Evolutionary conservation across 2,797 vertebrate species (phyloP), one percentile per base, ranked within the genome.

Genomic region (Chelon labrosus): DNA sequence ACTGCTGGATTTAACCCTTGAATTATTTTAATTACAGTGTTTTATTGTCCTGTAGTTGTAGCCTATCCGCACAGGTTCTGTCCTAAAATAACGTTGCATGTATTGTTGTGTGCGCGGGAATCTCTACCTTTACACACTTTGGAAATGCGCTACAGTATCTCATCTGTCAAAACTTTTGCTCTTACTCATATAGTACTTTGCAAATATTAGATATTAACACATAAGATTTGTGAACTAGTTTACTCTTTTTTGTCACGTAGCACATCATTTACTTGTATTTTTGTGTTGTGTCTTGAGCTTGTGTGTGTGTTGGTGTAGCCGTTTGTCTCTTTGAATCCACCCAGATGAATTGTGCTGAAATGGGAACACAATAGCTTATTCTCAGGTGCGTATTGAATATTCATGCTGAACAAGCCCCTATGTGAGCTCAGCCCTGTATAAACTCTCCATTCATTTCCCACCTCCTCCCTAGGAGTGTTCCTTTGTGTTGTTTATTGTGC

Each of bases 341-440:
- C 73, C 59, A 46, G 25, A 22, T 46, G 47, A 75, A 79, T 75
- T 73, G 60, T 22, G 46, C 57, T 70, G 22, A 35, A 83, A 76
- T 49, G 38, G 27, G 27, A 83, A 75, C 39, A 75, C 70, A 65
- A 31, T 66, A 49, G 65, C 74, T 79, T 82, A 80, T 82, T 86
- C 59, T 71, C 47, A 77, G 74, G 55, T 75, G 54, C 60, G 60
- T 54, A 9, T 59, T 83, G 82, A 85, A 86, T 82, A 83, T 85
- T 81, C 79, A 88, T 88, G 77, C 41, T 7, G 49, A 76, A 81
- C 68, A 75, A 75, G 22, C 39, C 81, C 65, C 78, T 73, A 25
- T 74, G 82, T 72, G 82, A 86, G 68, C 56, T 58, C 46, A 17
- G 47, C 41, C 13, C 42, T 47, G 71, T 16, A 56, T 52, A 65